A percentile compares a stretch with the other conserved stretches of the same genome.
These are phyloP conservation scores for Oxystoma pomonae DNA, from an alignment of 2,888 invertebrate genomes.

Conservation along the genomic window DNA sequence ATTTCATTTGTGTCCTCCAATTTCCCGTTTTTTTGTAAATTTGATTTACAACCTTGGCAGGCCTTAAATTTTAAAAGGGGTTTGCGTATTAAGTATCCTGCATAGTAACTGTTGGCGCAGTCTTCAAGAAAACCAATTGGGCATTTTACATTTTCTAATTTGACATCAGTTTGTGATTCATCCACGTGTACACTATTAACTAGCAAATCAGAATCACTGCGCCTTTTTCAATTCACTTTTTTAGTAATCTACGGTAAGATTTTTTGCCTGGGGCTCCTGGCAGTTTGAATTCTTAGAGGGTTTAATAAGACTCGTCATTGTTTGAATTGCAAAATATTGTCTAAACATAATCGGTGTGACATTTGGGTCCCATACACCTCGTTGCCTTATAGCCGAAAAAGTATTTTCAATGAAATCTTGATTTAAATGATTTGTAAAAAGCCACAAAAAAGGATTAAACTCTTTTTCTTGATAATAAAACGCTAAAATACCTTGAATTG, in stretches of 20 bases:
- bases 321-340: background rate
- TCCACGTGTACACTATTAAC: background rate
- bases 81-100: background rate
- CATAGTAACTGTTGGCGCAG: background rate
- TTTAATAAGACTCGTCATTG: background rate
- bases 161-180: background rate
- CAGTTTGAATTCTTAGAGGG: background rate
- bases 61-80: background rate
- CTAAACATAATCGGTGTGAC: background rate
- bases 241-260: background rate
- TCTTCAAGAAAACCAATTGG: background rate
- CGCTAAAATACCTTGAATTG: background rate
- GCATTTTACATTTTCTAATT: background rate
- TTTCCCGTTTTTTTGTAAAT: background rate
- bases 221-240: background rate
- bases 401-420: too few species aligned
- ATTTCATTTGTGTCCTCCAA: background rate
- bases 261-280: background rate
- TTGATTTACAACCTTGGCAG: background rate
- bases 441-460: background rate
- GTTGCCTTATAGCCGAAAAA: too few species aligned
- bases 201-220: background rate
- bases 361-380: background rate
- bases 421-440: too few species aligned
- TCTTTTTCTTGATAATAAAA: background rate